A percentile compares a stretch with the other conserved stretches of the same genome.
Conservation (phyloP, 2,888 invertebrate genomes). For the Andricus quercusramuli region DNA sequence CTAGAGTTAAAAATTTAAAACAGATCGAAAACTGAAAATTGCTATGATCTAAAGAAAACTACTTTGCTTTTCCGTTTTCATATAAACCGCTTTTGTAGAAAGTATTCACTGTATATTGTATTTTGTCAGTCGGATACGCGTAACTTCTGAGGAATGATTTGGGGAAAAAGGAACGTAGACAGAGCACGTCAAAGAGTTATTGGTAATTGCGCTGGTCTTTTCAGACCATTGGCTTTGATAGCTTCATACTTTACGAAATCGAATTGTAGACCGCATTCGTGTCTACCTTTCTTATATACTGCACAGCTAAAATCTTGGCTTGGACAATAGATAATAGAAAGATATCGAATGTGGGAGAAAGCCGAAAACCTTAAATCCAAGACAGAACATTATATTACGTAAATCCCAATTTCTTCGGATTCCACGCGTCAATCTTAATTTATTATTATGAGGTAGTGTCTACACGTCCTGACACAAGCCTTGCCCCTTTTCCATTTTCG, state of each 20-base stretch:
- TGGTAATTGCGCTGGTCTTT: constrained; percentile 74
- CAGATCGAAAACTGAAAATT: too few species aligned
- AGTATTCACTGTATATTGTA: not conserved
- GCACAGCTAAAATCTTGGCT: constrained; percentile 65
- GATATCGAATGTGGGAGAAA: constrained; percentile 3
- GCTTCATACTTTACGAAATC: constrained; percentile 77
- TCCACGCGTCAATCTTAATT: not conserved
- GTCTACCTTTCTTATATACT: constrained; percentile 66
- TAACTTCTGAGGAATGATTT: constrained; percentile 54
- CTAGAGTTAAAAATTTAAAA: too few species aligned
- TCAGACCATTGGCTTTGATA: constrained; percentile 76
- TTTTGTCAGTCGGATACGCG: constrained; percentile 6
- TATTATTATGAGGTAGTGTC: not conserved
- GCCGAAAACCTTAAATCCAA: not conserved
- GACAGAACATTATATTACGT: not conserved
- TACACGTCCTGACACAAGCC: too few species aligned
- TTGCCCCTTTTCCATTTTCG: too few species aligned
- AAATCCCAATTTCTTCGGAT: constrained; percentile 5
- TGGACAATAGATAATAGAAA: constrained; percentile 47
- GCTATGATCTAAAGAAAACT: too few species aligned
- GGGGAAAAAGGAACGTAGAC: constrained; percentile 59
- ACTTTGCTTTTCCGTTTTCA: too few species aligned
- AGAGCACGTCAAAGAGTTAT: constrained; percentile 74
- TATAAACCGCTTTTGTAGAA: not conserved
- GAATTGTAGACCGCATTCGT: constrained; percentile 70